Evolutionary conservation across 2,797 vertebrate genomes (phyloP).

Genomic region (Enteromius thamalakanensis): DNA sequence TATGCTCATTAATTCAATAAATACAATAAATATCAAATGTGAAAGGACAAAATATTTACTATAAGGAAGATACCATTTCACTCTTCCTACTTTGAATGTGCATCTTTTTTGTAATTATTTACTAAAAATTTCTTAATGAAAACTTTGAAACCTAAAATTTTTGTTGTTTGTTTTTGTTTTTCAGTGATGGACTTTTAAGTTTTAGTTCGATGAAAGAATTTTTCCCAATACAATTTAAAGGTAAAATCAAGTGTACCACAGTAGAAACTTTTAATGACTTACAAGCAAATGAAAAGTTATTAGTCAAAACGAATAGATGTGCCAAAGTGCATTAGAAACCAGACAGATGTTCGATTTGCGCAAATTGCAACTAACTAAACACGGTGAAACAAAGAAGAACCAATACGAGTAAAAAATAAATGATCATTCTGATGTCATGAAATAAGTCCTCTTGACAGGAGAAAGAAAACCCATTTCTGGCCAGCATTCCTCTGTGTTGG

Average conservation of each 20-base stretch:
- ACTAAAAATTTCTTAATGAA: neutral
- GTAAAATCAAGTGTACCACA: neutral
- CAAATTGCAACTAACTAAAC: neutral
- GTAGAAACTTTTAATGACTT: neutral
- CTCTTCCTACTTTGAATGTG: neutral
- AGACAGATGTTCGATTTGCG: neutral
- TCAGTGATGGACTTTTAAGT: neutral
- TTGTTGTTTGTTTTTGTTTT: neutral
- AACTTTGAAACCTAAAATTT: neutral
- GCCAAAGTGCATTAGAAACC: neutral
- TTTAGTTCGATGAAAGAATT: neutral
- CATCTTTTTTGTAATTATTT: neutral
- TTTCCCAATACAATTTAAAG: neutral
- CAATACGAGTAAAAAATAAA: slow-evolving; percentile 1
- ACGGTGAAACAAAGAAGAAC: neutral
- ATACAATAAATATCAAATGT: too few relatives aligned
- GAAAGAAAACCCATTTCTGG: slow-evolving; percentile 68
- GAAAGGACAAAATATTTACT: slow-evolving; percentile 1
- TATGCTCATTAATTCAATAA: slow-evolving; percentile 26
- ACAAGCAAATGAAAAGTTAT: neutral
- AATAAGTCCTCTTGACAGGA: slow-evolving; percentile 58
- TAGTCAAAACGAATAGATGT: neutral
- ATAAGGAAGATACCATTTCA: neutral
- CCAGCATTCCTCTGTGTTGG: slow-evolving; percentile 64
- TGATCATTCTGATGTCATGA: slow-evolving; percentile 55